These are phyloP conservation scores for Anguilla rostrata DNA, from an alignment of 2,113 vertebrate genomes.

Conservation along the genomic window DNA sequence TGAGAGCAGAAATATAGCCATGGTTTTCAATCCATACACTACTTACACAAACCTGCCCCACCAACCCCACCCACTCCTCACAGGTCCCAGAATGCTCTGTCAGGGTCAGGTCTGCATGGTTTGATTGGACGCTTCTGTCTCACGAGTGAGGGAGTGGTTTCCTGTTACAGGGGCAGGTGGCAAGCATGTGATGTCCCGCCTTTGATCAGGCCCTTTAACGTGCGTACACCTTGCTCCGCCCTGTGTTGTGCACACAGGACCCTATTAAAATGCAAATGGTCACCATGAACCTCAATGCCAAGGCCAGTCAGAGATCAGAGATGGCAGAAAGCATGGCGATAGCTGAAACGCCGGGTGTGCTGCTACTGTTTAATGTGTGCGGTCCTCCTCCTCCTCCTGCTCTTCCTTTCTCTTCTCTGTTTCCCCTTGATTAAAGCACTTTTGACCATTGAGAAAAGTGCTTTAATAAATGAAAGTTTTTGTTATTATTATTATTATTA, in stretches of 20 bases:
- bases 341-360: too few species aligned
- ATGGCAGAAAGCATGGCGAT: not conserved
- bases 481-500: too few species aligned
- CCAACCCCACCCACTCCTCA: too few species aligned
- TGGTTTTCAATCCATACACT: too few species aligned
- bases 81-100: too few species aligned
- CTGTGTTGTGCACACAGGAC: not conserved
- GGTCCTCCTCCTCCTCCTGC: not conserved
- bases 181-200: not conserved
- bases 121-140: constrained; percentile 7
- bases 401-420: not conserved
- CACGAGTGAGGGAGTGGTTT: not conserved
- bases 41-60: too few species aligned
- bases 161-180: not conserved
- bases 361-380: not conserved
- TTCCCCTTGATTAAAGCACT: too few species aligned
- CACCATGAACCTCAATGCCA: not conserved
- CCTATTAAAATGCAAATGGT: constrained; percentile 18
- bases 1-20: too few species aligned
- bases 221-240: not conserved
- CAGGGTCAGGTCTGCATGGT: not conserved
- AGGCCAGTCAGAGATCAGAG: not conserved
- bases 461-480: constrained; percentile 16
- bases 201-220: constrained; percentile 10
- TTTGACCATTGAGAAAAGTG: not conserved